Base-by-base conservation (phyloP, 1,140 invertebrate species). In the Lysiphlebus fabarum region DNA sequence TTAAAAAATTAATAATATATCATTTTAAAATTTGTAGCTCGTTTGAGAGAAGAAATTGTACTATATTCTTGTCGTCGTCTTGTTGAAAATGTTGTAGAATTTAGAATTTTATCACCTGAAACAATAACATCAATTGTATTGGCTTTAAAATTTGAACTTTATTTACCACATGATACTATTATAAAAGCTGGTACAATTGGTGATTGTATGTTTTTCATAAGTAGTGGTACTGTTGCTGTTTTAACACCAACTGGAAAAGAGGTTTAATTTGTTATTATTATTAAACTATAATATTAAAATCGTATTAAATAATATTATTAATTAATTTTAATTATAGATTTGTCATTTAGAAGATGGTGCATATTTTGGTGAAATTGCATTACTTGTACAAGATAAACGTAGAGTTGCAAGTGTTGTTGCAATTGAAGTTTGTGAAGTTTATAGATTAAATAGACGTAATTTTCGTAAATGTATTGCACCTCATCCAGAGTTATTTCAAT, bases 181-280 rank as follows among this genome's bases (percentile, higher is more conserved):
- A 70, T 82, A 4, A 81, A 81, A 65, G 82, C 83, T 5, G 82
- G 82, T 0, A 74, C 76, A 10, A 67, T 75, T 9, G 83, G 83
- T 8, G 81, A 85, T 43, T 84, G 80, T 61, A 84, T 86, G 83
- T 86, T 80, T 64, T 85, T 86, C 59, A 69, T 86, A 9, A 75
- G 78, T 0, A 77, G 70, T 54, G 85, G 85, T 37, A 83, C 82
- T 5, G 83, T 86, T 0, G 79, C 81, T 4, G 74, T 85, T n/a
- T 75, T 81, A n/a, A 83, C 85, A 1, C 74, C 81, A 6, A 82
- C 81, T 14, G 84, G 85, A 38, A 81, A 80, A 64, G 84, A 85
- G 69, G 82, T 83, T n/a, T n/a, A n/a, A 60, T 43, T 36, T 50
- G n/a, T n/a, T n/a, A n/a, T 17, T 5, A 49, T 64, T 58, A 45